Conservation (phyloP, 2,888 invertebrate genomes). For the Drosophila leonis region DNA sequence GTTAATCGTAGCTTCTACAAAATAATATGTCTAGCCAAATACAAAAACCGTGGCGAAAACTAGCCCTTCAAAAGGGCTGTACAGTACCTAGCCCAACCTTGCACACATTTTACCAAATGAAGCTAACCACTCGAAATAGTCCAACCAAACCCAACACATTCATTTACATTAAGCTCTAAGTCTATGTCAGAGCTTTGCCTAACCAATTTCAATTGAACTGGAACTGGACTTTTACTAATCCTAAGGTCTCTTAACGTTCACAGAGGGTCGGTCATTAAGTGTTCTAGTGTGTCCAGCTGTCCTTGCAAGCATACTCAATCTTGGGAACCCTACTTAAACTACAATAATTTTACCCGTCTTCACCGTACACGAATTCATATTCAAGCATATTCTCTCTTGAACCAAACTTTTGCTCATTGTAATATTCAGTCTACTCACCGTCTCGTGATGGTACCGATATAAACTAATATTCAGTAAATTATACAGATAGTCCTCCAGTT, state of each 20-base stretch:
- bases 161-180: not conserved
- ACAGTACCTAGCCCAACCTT: too few species aligned
- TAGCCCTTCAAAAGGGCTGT: not conserved
- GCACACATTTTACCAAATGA: too few species aligned
- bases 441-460: conserved; percentile 96
- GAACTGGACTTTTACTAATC: too few species aligned
- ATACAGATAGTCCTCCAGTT: conserved; percentile 95
- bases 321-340: too few species aligned
- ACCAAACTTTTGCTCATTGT: not conserved
- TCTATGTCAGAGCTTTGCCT: not conserved
- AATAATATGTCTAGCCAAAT: not conserved
- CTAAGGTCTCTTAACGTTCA: too few species aligned
- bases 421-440: conserved; percentile 87
- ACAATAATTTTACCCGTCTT: too few species aligned
- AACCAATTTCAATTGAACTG: not conserved
- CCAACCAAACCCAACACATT: not conserved
- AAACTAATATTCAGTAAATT: conserved; percentile 94
- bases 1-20: not conserved
- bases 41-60: not conserved
- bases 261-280: too few species aligned
- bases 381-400: too few species aligned
- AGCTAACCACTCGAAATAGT: too few species aligned
- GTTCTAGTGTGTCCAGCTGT: too few species aligned
- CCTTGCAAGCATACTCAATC: too few species aligned
- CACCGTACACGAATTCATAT: not conserved